These are phyloP conservation scores for Morpho helenor DNA, from an alignment of 2,888 invertebrate genomes.

Conservation along the genomic window DNA sequence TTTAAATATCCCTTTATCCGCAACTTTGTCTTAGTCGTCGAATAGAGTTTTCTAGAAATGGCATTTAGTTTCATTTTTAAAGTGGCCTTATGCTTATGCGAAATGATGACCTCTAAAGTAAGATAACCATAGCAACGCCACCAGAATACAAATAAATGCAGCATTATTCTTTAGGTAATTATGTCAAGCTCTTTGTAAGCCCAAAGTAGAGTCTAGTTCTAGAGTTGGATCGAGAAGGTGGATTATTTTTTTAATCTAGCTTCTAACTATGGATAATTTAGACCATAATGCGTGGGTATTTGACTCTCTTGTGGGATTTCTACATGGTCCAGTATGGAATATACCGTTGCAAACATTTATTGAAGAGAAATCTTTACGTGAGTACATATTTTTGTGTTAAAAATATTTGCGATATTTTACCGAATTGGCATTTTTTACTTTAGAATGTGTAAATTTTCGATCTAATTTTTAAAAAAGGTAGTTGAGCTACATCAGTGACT, in stretches of 20 bases:
- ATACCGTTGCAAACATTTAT: constrained; percentile 94
- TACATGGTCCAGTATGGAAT: constrained; percentile 96
- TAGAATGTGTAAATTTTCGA: too few relatives aligned
- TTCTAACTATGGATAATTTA: constrained; percentile 42
- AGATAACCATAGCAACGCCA: constrained; percentile 36
- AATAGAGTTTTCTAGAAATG: too few relatives aligned
- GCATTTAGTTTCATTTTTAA: too few relatives aligned
- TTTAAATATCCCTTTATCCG: too few relatives aligned
- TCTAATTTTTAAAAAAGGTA: too few relatives aligned
- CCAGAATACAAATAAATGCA: constrained; percentile 31
- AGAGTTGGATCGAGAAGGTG: too few relatives aligned
- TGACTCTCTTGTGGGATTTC: constrained; percentile 93
- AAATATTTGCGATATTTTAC: too few relatives aligned
- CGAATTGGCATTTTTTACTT: too few relatives aligned
- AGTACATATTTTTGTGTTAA: constrained; percentile 38
- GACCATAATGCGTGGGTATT: constrained; percentile 93
- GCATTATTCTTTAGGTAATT: constrained; percentile 29
- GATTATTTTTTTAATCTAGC: constrained; percentile 6
- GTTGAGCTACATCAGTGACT: too few relatives aligned
- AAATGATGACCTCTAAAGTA: background rate
- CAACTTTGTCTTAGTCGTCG: too few relatives aligned
- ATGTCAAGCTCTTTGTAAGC: background rate
- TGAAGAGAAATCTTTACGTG: constrained; percentile 95
- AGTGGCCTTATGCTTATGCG: too few relatives aligned
- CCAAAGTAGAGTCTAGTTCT: too few relatives aligned